These are phyloP conservation scores for Labeo rohita DNA, from an alignment of 2,113 vertebrate genomes.

Conservation along the genomic window DNA sequence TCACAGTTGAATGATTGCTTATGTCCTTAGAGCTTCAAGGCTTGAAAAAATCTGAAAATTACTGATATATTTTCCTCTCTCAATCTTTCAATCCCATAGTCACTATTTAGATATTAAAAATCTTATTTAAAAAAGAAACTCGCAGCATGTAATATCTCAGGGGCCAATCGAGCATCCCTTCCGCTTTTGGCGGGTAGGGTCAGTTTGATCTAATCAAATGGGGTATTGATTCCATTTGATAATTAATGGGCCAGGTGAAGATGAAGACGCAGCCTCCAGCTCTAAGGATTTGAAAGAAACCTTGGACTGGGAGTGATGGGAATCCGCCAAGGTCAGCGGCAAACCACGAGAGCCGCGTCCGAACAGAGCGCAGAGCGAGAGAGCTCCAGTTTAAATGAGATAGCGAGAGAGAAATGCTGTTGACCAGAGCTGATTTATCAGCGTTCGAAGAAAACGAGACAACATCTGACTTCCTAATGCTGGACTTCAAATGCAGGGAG, in stretches of 20 bases:
- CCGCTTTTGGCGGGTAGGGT: constrained; percentile 65
- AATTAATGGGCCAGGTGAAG: constrained; percentile 78
- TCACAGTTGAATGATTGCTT: background rate
- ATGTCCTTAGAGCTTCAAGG: background rate
- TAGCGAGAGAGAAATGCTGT: constrained; percentile 38
- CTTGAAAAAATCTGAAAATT: background rate
- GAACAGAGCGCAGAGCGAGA: constrained; percentile 17
- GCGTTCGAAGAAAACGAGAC: constrained; percentile 75
- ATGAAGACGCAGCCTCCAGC: constrained; percentile 59
- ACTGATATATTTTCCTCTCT: background rate
- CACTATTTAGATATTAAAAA: background rate
- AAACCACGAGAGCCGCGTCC: constrained; percentile 39
- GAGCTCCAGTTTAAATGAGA: constrained; percentile 39
- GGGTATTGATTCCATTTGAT: constrained; percentile 82
- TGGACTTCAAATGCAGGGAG: constrained; percentile 70
- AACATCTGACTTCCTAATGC: constrained; percentile 79
- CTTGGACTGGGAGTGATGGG: constrained; percentile 77
- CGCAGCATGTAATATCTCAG: background rate
- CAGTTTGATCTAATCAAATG: constrained; percentile 78
- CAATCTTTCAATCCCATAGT: background rate
- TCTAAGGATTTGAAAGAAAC: constrained; percentile 76
- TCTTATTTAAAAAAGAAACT: background rate
- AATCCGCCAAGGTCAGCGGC: constrained; percentile 71
- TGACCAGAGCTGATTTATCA: constrained; percentile 73
- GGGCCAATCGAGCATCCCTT: constrained; percentile 14